Conservation (phyloP, 2,797 vertebrate species). For the Siniperca scherzeri region DNA sequence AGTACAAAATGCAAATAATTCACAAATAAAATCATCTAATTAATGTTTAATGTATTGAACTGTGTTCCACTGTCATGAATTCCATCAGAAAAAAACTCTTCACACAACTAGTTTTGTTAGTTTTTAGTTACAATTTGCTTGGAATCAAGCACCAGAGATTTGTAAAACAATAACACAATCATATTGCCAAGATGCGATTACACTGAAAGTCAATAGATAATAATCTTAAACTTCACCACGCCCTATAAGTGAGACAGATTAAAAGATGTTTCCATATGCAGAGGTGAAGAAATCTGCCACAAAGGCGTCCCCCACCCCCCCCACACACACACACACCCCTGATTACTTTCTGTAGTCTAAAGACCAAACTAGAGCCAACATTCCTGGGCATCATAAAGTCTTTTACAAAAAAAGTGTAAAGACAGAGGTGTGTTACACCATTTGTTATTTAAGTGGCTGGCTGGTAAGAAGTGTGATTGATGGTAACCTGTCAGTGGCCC, state of each 20-base stretch:
- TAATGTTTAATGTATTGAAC: not conserved
- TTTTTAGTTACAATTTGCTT: not conserved
- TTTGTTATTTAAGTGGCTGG: slow-evolving; percentile 67
- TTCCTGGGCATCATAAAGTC: slow-evolving; percentile 46
- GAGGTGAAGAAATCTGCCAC: not conserved
- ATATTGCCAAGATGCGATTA: not conserved
- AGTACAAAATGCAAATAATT: not conserved
- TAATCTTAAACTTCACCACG: not conserved
- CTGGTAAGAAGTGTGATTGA: slow-evolving; percentile 74
- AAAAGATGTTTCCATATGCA: not conserved
- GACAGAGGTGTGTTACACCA: slow-evolving; percentile 44
- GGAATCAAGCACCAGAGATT: not conserved
- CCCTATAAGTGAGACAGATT: not conserved
- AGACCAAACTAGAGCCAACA: slow-evolving; percentile 38
- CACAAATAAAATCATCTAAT: not conserved
- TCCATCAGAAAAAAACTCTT: not conserved
- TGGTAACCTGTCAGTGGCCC: slow-evolving; percentile 74
- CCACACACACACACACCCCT: slow-evolving; percentile 29
- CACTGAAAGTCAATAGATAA: not conserved
- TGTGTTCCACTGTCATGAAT: not conserved
- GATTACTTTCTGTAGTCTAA: slow-evolving; percentile 34
- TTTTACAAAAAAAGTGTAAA: slow-evolving; percentile 33
- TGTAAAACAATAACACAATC: not conserved
- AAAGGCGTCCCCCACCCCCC: too few relatives aligned
- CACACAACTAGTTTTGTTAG: not conserved